Conservation (phyloP, 1,140 invertebrate species). For the Chrysomallon squamiferum region DNA sequence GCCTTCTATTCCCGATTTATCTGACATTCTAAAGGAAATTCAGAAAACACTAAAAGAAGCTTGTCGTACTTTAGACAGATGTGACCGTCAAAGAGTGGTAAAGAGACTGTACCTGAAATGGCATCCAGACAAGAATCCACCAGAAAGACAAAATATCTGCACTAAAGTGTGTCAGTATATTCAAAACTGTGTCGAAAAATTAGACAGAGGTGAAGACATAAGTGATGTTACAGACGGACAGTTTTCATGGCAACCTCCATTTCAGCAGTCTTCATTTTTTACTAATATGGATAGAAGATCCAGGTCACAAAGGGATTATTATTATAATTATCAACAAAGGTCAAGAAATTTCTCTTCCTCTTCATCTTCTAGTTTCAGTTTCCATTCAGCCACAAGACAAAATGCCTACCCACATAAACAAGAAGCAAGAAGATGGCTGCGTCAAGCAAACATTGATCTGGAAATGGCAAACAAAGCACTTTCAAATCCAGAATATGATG, state of each 20-base stretch:
- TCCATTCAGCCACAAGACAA: not conserved
- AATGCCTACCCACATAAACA: slow-evolving; percentile 12
- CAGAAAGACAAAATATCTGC: slow-evolving; percentile 37
- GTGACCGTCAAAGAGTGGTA: slow-evolving; percentile 44
- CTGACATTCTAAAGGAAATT: slow-evolving; percentile 26
- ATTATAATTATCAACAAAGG: not conserved
- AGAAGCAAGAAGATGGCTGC: slow-evolving; percentile 33
- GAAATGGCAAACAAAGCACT: slow-evolving; percentile 16
- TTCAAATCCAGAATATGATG: not conserved
- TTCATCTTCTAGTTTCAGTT: not conserved
- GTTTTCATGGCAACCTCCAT: not conserved
- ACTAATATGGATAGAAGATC: slow-evolving; percentile 6
- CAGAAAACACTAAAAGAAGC: slow-evolving; percentile 30
- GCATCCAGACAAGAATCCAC: slow-evolving; percentile 59
- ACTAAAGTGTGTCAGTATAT: slow-evolving; percentile 46
- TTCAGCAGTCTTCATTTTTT: slow-evolving; percentile 2
- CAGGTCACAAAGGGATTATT: not conserved
- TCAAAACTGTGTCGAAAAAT: slow-evolving; percentile 15
- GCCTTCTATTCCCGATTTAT: not conserved
- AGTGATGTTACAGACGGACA: slow-evolving; percentile 18
- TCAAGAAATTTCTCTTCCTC: not conserved
- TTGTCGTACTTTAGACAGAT: slow-evolving; percentile 22
- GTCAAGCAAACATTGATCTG: slow-evolving; percentile 36
- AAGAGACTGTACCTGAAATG: slow-evolving; percentile 52
- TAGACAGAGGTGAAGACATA: slow-evolving; percentile 26